A percentile compares a stretch with the other conserved stretches of the same genome.
Evolutionary conservation across 2,888 invertebrate genomes (phyloP).

Genomic region (Pterobdella sp.): DNA sequence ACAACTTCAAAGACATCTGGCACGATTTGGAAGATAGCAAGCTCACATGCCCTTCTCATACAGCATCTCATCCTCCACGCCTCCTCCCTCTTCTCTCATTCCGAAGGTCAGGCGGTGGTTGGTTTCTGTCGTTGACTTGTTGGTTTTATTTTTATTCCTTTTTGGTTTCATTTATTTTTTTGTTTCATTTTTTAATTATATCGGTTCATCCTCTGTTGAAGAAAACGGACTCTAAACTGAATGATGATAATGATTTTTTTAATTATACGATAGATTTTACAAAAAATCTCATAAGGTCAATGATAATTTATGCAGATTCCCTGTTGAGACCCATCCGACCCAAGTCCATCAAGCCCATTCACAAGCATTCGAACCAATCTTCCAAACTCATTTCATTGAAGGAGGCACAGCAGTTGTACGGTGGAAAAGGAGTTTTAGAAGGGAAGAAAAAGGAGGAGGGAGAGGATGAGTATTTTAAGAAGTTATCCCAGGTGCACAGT

Average conservation of each 20-base stretch:
- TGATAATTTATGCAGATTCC: neutral
- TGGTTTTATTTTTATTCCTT: neutral
- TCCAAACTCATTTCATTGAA: constrained; percentile 17
- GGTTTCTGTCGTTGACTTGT: neutral
- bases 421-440: neutral
- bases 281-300: too few species aligned
- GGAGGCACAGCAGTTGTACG: constrained; percentile 21
- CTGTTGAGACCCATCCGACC: neutral
- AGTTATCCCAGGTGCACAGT: too few species aligned
- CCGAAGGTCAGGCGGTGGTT: neutral
- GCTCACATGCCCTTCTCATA: neutral
- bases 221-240: too few species aligned
- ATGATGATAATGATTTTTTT: too few species aligned
- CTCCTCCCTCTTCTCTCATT: neutral
- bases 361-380: neutral
- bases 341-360: constrained; percentile 4
- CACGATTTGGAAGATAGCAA: neutral
- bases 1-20: neutral
- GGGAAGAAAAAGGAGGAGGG: too few species aligned
- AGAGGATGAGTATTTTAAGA: too few species aligned
- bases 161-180: too few species aligned
- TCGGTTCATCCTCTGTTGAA: too few species aligned
- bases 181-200: too few species aligned
- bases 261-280: too few species aligned
- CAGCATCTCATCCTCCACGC: neutral